phyloP scores from a whole-genome alignment of 2,797 vertebrate genomes.

The Myripristis murdjan region DNA sequence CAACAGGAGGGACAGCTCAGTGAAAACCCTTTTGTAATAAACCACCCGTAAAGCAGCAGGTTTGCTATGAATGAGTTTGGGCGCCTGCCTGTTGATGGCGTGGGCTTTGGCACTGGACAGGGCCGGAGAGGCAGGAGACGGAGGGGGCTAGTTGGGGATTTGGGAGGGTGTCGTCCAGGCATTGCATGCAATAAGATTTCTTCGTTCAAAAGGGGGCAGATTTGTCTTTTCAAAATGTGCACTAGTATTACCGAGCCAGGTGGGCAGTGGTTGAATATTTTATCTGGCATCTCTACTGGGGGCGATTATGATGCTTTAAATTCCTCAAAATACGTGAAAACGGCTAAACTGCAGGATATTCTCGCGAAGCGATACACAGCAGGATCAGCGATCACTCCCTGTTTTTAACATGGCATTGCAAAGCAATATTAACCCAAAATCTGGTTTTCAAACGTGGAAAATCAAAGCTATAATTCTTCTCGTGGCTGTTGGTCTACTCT shows the following conservation, averaged over 20 bases:
- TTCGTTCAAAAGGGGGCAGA: constrained; percentile 34
- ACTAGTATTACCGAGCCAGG: constrained; percentile 60
- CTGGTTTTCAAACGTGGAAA: constrained; percentile 66
- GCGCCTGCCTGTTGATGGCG: constrained; percentile 82
- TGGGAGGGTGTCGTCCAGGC: constrained; percentile 59
- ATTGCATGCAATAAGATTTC: constrained; percentile 75
- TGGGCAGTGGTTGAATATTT: constrained; percentile 34
- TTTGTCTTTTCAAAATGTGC: constrained; percentile 53
- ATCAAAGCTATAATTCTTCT: constrained; percentile 82
- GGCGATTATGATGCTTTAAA: constrained; percentile 33
- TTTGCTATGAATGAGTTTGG: constrained; percentile 92
- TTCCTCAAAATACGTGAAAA: constrained; percentile 21
- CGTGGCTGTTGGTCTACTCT: constrained; percentile 78
- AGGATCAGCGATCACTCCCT: constrained; percentile 57
- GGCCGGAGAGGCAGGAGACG: constrained; percentile 3
- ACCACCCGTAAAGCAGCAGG: constrained; percentile 88
- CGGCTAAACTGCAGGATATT: constrained; percentile 33
- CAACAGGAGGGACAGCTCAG: constrained; percentile 78
- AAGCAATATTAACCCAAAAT: constrained; percentile 85
- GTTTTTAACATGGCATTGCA: constrained; percentile 72
- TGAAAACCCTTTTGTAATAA: constrained; percentile 89
- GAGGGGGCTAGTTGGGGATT: neutral
- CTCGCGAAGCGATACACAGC: neutral
- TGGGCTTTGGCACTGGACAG: constrained; percentile 66
- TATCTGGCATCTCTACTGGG: constrained; percentile 34